Conservation (phyloP, 2,888 invertebrate genomes). For the Drosophila affinis region DNA sequence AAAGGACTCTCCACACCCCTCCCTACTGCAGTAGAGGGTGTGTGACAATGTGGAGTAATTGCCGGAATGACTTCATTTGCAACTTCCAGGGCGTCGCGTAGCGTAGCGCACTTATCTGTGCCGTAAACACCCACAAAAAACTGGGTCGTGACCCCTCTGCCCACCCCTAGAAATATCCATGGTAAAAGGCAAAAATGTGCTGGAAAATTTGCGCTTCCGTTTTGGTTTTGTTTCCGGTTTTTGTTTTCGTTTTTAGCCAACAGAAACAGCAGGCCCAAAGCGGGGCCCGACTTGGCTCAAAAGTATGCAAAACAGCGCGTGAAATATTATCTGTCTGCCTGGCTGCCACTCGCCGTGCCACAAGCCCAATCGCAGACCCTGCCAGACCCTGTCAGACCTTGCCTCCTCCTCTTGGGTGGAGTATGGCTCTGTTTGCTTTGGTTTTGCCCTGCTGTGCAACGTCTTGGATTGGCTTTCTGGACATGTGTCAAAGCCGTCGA, state of each 20-base stretch:
- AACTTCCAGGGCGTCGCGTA: conserved; percentile 30
- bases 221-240: conserved; percentile 80
- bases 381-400: conserved; percentile 7
- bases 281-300: conserved; percentile 24
- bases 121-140: conserved; percentile 51
- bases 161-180: neutral
- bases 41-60: conserved; percentile 28
- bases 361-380: neutral
- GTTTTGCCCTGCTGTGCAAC: conserved; percentile 40
- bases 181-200: conserved; percentile 71
- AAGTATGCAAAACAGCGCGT: conserved; percentile 75
- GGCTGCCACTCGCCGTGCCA: conserved; percentile 22
- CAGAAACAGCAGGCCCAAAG: conserved; percentile 8
- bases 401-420: neutral
- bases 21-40: conserved; percentile 22
- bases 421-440: conserved; percentile 43
- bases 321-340: conserved; percentile 79
- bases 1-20: neutral
- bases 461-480: conserved; percentile 55
- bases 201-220: conserved; percentile 81
- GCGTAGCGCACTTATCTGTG: conserved; percentile 60
- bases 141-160: conserved; percentile 58
- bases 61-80: conserved; percentile 67
- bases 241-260: conserved; percentile 57
- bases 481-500: conserved; percentile 73